A percentile compares a stretch with the other conserved stretches of the same genome.
These are phyloP conservation scores for Hofmannophila pseudospretella DNA, from an alignment of 2,888 invertebrate species.

Conservation along the genomic window DNA sequence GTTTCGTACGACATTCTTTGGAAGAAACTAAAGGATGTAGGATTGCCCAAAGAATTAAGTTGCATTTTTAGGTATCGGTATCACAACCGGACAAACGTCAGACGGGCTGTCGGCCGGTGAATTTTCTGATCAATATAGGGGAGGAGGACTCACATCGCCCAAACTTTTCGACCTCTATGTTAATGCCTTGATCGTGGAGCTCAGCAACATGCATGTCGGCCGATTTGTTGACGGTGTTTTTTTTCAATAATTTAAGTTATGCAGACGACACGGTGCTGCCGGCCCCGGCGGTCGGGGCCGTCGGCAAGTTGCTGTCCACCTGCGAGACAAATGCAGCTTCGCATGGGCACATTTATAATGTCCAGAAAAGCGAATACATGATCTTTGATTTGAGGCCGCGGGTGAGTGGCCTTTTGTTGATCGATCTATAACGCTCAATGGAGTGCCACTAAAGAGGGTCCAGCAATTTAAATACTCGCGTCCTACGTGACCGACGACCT, in stretches of 20 bases:
- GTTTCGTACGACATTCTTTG: too few relatives aligned
- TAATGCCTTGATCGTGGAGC: slow-evolving; percentile 5
- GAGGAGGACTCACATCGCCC: slow-evolving; percentile 6
- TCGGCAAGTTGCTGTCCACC: neutral
- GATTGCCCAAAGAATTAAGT: too few relatives aligned
- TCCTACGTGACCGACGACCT: neutral
- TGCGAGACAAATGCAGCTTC: slow-evolving; percentile 3
- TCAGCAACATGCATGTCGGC: slow-evolving; percentile 2
- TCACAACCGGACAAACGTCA: too few relatives aligned
- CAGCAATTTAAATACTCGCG: slow-evolving; percentile 1
- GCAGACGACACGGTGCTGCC: too few relatives aligned
- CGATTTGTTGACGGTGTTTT: neutral
- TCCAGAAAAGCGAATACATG: too few relatives aligned
- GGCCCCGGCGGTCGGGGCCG: neutral
- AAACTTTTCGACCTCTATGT: slow-evolving; percentile 4
- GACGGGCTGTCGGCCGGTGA: too few relatives aligned
- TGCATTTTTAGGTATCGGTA: too few relatives aligned
- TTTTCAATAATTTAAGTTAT: slow-evolving; percentile 1
- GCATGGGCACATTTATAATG: slow-evolving; percentile 4
- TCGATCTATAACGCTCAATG: neutral
- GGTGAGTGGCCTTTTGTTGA: neutral
- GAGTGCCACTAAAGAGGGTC: neutral
- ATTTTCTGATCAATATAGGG: too few relatives aligned
- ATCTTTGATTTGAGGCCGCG: slow-evolving; percentile 1
- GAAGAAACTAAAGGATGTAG: too few relatives aligned